Conservation (phyloP, 1,140 invertebrate species). For the Drosophila azteca region DNA sequence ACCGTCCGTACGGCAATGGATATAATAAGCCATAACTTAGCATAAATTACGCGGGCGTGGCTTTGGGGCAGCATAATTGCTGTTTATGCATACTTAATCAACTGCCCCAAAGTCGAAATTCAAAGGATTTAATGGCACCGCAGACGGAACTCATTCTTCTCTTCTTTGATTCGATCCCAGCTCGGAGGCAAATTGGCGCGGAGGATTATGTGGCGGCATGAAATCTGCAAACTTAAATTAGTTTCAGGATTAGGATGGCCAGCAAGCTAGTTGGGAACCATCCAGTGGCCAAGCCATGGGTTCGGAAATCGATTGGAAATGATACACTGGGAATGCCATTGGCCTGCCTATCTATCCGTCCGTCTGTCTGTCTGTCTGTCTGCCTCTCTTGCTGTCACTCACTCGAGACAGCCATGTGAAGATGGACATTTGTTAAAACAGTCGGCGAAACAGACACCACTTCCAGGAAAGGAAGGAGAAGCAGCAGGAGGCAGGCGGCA, state of each 20-base stretch:
- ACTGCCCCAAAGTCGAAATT: constrained; percentile 38
- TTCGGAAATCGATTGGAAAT: too few species aligned
- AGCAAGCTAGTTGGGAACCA: not conserved
- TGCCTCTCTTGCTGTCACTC: constrained; percentile 28
- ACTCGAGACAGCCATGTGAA: constrained; percentile 46
- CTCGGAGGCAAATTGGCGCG: constrained; percentile 15
- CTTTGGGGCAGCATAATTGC: constrained; percentile 55
- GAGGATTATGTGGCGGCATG: constrained; percentile 33
- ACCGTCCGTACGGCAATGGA: constrained; percentile 35
- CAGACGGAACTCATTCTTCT: not conserved
- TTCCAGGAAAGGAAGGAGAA: not conserved
- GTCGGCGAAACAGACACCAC: constrained; percentile 1
- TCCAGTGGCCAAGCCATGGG: too few species aligned
- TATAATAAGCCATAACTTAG: constrained; percentile 72
- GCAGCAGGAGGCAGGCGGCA: not conserved
- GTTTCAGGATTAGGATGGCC: constrained; percentile 40
- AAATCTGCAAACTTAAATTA: constrained; percentile 32
- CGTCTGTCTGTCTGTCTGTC: constrained; percentile 22
- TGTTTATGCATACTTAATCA: constrained; percentile 71
- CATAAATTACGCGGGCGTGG: constrained; percentile 60
- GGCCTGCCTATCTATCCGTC: constrained; percentile 25
- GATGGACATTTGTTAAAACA: constrained; percentile 61
- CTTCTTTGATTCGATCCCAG: constrained; percentile 39
- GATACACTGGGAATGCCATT: constrained; percentile 9
- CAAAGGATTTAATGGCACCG: constrained; percentile 45